Evolutionary conservation across 2,888 invertebrate genomes (phyloP).

Genomic region (Cerceris ruficornis): DNA sequence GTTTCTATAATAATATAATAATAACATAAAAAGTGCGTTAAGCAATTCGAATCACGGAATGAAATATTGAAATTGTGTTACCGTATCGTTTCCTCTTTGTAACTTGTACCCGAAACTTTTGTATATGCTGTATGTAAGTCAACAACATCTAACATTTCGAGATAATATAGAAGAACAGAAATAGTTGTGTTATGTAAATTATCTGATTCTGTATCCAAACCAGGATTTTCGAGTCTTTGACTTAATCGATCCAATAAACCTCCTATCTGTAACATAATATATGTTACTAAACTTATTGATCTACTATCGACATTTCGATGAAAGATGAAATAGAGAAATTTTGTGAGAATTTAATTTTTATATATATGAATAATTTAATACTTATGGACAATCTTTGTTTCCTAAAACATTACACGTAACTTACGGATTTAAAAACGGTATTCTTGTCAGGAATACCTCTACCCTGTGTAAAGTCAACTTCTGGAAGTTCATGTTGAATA

Average conservation of each 20-base stretch:
- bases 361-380: not conserved
- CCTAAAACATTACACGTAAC: constrained; percentile 22
- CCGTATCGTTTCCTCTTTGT: constrained; percentile 88
- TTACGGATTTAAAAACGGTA: constrained; percentile 73
- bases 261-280: constrained; percentile 70
- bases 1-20: constrained; percentile 82
- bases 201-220: constrained; percentile 75
- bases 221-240: constrained; percentile 77
- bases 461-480: constrained; percentile 76
- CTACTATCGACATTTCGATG: not conserved
- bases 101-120: constrained; percentile 85
- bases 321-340: not conserved
- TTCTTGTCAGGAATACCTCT: constrained; percentile 72
- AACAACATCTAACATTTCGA: constrained; percentile 78
- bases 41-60: not conserved
- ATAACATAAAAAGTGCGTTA: constrained; percentile 5
- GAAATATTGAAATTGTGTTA: constrained; percentile 46
- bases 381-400: too few species aligned
- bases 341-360: too few species aligned
- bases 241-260: constrained; percentile 76
- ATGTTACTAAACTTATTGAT: constrained; percentile 2
- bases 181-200: constrained; percentile 81
- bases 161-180: constrained; percentile 79
- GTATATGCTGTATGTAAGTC: constrained; percentile 79
- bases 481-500: constrained; percentile 75